phyloP scores from a whole-genome alignment of 2,888 invertebrate species.

The Brachyopa scutellaris region DNA sequence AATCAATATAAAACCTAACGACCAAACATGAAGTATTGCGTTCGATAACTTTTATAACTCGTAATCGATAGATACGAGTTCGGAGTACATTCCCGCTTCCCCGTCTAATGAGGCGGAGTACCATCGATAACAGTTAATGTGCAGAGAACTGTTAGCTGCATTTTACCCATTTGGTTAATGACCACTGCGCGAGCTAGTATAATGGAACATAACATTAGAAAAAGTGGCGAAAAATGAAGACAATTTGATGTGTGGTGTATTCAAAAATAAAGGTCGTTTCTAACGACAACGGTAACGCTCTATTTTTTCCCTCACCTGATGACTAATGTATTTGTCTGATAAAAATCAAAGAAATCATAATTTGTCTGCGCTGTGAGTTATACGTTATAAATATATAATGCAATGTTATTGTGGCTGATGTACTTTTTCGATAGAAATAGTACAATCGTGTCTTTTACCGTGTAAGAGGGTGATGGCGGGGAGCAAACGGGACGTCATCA shows the following conservation, averaged over 20 bases:
- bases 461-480: neutral
- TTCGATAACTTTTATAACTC: constrained; percentile 11
- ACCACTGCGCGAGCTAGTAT: neutral
- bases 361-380: constrained; percentile 32
- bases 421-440: constrained; percentile 20
- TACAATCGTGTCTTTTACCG: neutral
- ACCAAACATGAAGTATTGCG: neutral
- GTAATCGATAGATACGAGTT: constrained; percentile 51
- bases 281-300: neutral
- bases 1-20: constrained; percentile 15
- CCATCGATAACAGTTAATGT: constrained; percentile 9
- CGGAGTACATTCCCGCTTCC: too few relatives aligned
- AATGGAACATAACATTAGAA: constrained; percentile 4
- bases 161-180: constrained; percentile 13
- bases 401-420: constrained; percentile 37
- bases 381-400: constrained; percentile 50
- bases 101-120: neutral
- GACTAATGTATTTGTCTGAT: constrained; percentile 32
- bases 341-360: constrained; percentile 50
- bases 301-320: neutral
- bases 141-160: constrained; percentile 12
- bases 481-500: constrained; percentile 47
- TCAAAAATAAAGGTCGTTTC: neutral
- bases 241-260: constrained; percentile 32
- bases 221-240: neutral